Percentiles rank a stretch among this genome's conserved stretches.
phyloP scores from a whole-genome alignment of 2,888 invertebrate genomes.

The Bellardia pandia region DNA sequence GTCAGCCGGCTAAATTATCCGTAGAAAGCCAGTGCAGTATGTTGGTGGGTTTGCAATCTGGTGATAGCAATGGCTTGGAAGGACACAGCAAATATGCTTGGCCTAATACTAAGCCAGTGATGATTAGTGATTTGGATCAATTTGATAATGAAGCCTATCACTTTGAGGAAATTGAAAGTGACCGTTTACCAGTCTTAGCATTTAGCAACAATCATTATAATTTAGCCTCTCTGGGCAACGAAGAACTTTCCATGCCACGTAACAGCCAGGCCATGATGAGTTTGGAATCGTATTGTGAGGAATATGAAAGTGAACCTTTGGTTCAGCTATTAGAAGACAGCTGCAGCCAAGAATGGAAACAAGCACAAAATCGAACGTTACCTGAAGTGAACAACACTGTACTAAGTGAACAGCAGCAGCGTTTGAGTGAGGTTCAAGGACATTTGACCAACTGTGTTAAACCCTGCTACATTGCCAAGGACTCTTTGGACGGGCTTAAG shows the following conservation, averaged over 20 bases:
- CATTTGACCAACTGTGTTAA: conserved; percentile 66
- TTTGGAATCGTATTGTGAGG: conserved; percentile 77
- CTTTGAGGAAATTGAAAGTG: conserved; percentile 76
- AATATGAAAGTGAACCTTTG: conserved; percentile 80
- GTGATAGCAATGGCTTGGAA: conserved; percentile 78
- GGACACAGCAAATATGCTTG: conserved; percentile 80
- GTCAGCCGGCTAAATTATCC: conserved; percentile 77
- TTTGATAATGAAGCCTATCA: conserved; percentile 78
- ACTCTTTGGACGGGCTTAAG: conserved; percentile 36
- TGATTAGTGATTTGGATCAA: conserved; percentile 78
- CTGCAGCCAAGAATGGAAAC: not conserved
- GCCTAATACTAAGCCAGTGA: conserved; percentile 75
- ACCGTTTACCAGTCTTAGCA: conserved; percentile 77
- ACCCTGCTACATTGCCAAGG: not conserved
- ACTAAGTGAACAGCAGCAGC: conserved; percentile 77
- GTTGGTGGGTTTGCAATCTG: conserved; percentile 80
- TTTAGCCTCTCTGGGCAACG: conserved; percentile 69
- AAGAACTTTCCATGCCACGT: conserved; percentile 54
- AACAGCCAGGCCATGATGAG: conserved; percentile 65
- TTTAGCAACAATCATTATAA: conserved; percentile 73
- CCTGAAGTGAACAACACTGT: conserved; percentile 77
- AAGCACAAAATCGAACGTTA: not conserved
- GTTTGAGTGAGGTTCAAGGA: conserved; percentile 76
- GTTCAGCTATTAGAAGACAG: conserved; percentile 79
- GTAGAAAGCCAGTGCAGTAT: conserved; percentile 81